Conservation (phyloP, 2,797 vertebrate genomes). For the Sebastes taczanowskii region DNA sequence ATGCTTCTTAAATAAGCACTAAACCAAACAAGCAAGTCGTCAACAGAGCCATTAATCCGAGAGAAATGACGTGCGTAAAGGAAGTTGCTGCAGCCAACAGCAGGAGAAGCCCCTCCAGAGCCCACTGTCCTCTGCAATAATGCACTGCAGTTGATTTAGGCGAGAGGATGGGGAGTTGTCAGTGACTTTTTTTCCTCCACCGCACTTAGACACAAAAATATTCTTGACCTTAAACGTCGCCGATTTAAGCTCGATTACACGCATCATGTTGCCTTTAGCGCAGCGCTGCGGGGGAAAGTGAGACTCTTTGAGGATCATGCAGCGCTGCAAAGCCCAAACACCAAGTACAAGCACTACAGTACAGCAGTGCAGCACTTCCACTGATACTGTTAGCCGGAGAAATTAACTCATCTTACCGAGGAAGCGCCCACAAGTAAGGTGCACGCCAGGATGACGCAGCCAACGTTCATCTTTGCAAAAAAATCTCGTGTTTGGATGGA, state of each 20-base stretch:
- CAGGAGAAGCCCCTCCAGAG: slow-evolving; percentile 27
- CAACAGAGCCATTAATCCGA: neutral
- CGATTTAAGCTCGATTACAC: slow-evolving; percentile 20
- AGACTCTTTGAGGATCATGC: slow-evolving; percentile 51
- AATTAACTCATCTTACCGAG: slow-evolving; percentile 81
- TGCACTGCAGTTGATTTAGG: slow-evolving; percentile 50
- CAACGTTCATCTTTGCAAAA: slow-evolving; percentile 79
- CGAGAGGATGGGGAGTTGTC: slow-evolving; percentile 29
- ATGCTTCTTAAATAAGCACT: neutral
- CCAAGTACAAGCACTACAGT: slow-evolving; percentile 40
- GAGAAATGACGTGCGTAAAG: slow-evolving; percentile 46
- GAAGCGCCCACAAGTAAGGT: slow-evolving; percentile 78
- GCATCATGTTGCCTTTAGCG: slow-evolving; percentile 41
- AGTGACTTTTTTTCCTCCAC: slow-evolving; percentile 42
- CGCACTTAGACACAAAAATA: neutral
- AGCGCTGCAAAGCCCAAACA: slow-evolving; percentile 20
- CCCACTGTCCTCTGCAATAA: slow-evolving; percentile 58
- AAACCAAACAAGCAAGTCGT: neutral
- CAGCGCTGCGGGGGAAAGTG: slow-evolving; percentile 54
- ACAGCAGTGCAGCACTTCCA: slow-evolving; percentile 74
- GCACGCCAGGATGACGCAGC: slow-evolving; percentile 78
- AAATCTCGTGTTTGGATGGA: slow-evolving; percentile 10
- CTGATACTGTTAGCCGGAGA: neutral
- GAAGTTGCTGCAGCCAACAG: slow-evolving; percentile 53
- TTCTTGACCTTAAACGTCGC: slow-evolving; percentile 16